phyloP scores from a whole-genome alignment of 2,888 invertebrate genomes.

The Microctonus aethiopoides region DNA sequence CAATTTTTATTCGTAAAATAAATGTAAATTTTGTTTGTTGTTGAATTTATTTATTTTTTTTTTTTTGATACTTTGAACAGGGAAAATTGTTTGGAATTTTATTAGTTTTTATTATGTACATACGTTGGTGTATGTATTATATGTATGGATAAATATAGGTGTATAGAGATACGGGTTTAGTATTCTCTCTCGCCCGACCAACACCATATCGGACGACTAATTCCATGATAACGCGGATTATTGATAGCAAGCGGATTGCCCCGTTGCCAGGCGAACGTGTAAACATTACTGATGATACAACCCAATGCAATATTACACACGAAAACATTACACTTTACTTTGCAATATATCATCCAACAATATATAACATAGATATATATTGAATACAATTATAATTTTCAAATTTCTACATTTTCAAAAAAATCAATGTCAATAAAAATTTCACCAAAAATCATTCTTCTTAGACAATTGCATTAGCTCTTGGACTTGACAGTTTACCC shows the following conservation, averaged over 20 bases:
- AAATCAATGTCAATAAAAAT: too few species aligned
- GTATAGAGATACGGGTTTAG: background rate
- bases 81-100: too few species aligned
- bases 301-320: background rate
- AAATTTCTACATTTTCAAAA: too few species aligned
- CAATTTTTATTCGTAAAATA: background rate
- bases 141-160: background rate
- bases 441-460: too few species aligned
- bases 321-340: background rate
- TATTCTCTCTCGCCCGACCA: slow-evolving; percentile 4
- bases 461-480: background rate
- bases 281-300: slow-evolving; percentile 1
- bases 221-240: slow-evolving; percentile 25
- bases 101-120: too few species aligned
- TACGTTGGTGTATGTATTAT: slow-evolving; percentile 5
- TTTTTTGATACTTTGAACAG: too few species aligned
- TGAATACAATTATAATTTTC: too few species aligned
- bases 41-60: too few species aligned
- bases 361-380: too few species aligned
- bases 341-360: background rate
- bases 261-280: slow-evolving; percentile 15
- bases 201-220: slow-evolving; percentile 23
- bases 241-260: slow-evolving; percentile 17
- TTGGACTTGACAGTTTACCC: background rate
- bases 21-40: background rate